Conservation (phyloP, 2,797 vertebrate genomes). For the Sebastes miniatus region DNA sequence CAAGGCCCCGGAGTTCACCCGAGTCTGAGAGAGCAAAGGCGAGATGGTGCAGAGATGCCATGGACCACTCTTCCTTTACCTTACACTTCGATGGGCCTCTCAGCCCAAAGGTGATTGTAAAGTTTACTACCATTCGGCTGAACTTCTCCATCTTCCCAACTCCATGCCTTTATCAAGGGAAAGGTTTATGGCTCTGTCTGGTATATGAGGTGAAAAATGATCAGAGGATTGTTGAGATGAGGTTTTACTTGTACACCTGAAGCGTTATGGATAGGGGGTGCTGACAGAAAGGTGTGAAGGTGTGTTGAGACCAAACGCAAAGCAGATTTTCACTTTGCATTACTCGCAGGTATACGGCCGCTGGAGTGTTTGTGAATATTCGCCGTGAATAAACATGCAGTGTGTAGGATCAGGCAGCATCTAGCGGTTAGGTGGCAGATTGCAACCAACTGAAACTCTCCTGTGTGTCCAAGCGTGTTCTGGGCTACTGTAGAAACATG, state of each 20-base stretch:
- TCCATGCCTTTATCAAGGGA: conserved; percentile 44
- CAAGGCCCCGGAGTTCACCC: conserved; percentile 77
- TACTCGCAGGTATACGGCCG: background rate
- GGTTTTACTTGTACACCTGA: conserved; percentile 84
- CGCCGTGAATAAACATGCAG: background rate
- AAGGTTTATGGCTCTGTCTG: conserved; percentile 55
- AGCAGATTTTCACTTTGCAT: background rate
- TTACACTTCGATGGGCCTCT: conserved; percentile 56
- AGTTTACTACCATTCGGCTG: conserved; percentile 70
- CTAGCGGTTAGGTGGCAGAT: too few relatives aligned
- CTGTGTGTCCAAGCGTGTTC: too few relatives aligned
- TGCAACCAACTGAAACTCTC: too few relatives aligned
- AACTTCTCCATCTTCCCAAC: conserved; percentile 69
- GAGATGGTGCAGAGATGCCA: conserved; percentile 63
- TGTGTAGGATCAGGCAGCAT: too few relatives aligned
- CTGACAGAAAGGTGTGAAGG: conserved; percentile 68
- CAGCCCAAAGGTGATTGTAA: conserved; percentile 74
- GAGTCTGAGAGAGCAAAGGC: conserved; percentile 68
- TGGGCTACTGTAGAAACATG: too few relatives aligned
- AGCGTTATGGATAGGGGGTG: conserved; percentile 79
- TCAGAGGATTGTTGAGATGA: conserved; percentile 9
- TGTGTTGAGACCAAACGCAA: background rate
- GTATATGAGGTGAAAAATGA: conserved; percentile 59
- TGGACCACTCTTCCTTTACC: conserved; percentile 61
- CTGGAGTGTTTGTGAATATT: background rate